Conservation (phyloP, 1,140 invertebrate genomes). For the Pissodes strobi region DNA sequence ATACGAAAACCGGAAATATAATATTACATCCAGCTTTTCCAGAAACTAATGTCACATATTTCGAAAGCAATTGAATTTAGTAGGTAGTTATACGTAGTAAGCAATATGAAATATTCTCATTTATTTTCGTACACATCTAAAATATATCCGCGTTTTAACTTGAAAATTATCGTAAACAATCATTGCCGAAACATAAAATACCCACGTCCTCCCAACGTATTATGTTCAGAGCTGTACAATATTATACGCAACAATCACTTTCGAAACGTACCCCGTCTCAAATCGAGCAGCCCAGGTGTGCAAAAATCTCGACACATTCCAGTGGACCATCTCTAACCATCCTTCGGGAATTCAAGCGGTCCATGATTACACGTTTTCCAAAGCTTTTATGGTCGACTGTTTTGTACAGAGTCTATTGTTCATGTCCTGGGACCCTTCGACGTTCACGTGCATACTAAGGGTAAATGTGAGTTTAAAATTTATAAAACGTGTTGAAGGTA, state of each 20-base stretch:
- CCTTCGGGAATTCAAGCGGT: background rate
- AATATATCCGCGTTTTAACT: too few relatives aligned
- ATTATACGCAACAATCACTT: constrained; percentile 38
- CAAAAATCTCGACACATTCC: constrained; percentile 37
- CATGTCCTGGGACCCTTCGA: constrained; percentile 30
- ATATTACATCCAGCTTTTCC: too few relatives aligned
- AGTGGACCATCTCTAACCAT: constrained; percentile 10
- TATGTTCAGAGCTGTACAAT: constrained; percentile 25
- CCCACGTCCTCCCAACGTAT: constrained; percentile 14
- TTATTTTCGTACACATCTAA: too few relatives aligned
- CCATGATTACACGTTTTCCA: background rate
- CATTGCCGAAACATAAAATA: constrained; percentile 10
- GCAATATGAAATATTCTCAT: too few relatives aligned
- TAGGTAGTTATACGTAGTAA: too few relatives aligned
- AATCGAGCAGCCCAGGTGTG: constrained; percentile 36
- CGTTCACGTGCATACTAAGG: constrained; percentile 32
- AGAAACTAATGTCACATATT: too few relatives aligned
- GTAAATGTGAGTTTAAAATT: constrained; percentile 30
- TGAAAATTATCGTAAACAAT: too few relatives aligned
- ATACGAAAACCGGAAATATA: too few relatives aligned
- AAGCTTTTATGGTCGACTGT: constrained; percentile 9
- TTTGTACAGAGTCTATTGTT: constrained; percentile 29
- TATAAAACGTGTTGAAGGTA: constrained; percentile 25
- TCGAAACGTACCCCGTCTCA: constrained; percentile 29
- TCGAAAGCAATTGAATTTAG: too few relatives aligned